phyloP scores from a whole-genome alignment of 2,113 vertebrate species.

The Nannobrachium achirus region DNA sequence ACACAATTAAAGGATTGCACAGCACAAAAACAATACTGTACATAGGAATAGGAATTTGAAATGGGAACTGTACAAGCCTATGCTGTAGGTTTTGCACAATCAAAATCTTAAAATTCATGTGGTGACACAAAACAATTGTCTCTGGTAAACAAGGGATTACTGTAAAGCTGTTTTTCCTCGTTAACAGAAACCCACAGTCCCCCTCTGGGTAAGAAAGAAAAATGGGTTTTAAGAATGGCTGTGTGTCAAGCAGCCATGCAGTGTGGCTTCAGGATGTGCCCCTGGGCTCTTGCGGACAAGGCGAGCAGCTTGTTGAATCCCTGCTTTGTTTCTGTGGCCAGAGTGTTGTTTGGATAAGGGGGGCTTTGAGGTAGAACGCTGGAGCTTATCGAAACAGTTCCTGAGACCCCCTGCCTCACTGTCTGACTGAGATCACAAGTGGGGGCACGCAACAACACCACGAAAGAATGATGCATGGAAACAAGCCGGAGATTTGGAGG shows the following conservation, averaged over 20 bases:
- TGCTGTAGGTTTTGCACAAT: background rate
- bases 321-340: constrained; percentile 76
- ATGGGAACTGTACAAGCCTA: background rate
- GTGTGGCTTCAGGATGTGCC: constrained; percentile 71
- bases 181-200: too few relatives aligned
- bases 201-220: background rate
- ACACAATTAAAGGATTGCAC: background rate
- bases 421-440: constrained; percentile 42
- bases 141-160: too few relatives aligned
- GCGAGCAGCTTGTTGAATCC: constrained; percentile 62
- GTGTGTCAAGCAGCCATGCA: constrained; percentile 33
- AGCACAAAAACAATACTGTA: constrained; percentile 10
- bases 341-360: constrained; percentile 69
- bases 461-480: background rate
- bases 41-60: background rate
- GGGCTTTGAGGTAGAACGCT: constrained; percentile 63
- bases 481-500: constrained; percentile 10
- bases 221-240: constrained; percentile 5
- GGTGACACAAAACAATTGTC: background rate
- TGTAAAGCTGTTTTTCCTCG: too few relatives aligned
- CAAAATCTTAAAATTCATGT: background rate
- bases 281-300: constrained; percentile 51
- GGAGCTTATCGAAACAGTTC: constrained; percentile 68
- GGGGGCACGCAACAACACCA: background rate
- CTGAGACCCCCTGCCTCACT: constrained; percentile 52